A percentile compares a stretch with the other conserved stretches of the same genome.
These are phyloP conservation scores for Heptranchias perlo DNA, from an alignment of 2,113 vertebrate genomes.

Conservation along the genomic window DNA sequence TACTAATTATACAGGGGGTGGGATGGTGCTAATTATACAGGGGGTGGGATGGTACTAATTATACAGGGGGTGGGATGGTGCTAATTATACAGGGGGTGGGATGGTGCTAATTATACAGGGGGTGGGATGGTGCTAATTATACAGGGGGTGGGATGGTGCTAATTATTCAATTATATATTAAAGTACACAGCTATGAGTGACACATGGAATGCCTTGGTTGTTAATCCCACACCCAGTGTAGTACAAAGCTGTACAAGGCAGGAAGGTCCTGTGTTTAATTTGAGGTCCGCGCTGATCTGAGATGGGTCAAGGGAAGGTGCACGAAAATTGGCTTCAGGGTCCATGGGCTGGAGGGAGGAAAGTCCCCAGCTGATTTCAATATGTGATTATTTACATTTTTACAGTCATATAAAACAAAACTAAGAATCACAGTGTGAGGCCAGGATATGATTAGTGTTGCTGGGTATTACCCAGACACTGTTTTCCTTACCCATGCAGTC, in stretches of 20 bases:
- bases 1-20: too few species aligned
- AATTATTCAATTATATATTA: background rate
- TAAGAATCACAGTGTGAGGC: background rate
- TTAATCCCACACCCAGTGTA: background rate
- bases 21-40: too few species aligned
- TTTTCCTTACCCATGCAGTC: slow-evolving; percentile 79
- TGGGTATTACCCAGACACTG: too few species aligned
- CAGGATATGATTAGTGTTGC: background rate
- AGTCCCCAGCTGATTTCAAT: background rate
- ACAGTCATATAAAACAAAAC: background rate
- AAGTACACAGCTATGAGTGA: background rate
- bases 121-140: background rate
- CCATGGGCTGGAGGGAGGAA: background rate
- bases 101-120: too few species aligned
- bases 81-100: too few species aligned
- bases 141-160: background rate
- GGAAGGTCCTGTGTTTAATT: background rate
- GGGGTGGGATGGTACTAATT: too few species aligned
- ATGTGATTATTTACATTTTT: background rate
- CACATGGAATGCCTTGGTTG: background rate
- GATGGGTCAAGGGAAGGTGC: background rate
- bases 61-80: too few species aligned
- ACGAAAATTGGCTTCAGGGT: background rate
- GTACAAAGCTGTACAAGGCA: background rate
- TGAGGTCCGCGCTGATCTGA: background rate